Conservation (phyloP, 2,888 invertebrate species). For the Rotaria magnacalcarata region DNA sequence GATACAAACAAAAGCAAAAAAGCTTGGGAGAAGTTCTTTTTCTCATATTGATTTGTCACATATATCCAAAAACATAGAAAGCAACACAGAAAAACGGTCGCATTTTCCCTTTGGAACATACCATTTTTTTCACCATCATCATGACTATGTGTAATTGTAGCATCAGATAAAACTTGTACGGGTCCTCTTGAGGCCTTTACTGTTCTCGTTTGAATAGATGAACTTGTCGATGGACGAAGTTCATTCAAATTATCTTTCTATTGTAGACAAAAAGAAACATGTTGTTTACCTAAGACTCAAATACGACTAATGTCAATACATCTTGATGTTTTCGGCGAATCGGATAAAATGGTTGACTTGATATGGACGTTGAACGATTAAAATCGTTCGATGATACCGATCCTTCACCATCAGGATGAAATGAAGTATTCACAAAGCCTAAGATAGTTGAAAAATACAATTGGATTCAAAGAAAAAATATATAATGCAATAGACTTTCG, state of each 20-base stretch:
- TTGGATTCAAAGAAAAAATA: neutral
- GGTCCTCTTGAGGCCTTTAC: neutral
- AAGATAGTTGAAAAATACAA: neutral
- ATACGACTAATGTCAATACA: neutral
- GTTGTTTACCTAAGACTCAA: neutral
- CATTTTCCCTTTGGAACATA: neutral
- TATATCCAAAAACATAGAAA: neutral
- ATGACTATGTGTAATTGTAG: neutral
- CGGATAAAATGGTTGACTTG: neutral
- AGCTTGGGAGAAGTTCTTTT: neutral
- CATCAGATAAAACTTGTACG: neutral
- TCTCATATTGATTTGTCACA: neutral
- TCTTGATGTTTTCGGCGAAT: neutral
- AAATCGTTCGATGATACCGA: neutral
- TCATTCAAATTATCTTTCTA: neutral
- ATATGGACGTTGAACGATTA: neutral
- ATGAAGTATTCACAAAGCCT: conserved; percentile 7
- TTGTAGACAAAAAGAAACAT: too few relatives aligned
- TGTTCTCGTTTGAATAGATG: neutral
- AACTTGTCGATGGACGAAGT: neutral
- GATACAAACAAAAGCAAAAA: neutral
- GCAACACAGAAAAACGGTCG: neutral
- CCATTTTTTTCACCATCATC: neutral
- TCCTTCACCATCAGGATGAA: neutral
- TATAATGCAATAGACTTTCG: too few relatives aligned